Conservation (phyloP, 2,113 vertebrate species). For the Albula glossodonta region DNA sequence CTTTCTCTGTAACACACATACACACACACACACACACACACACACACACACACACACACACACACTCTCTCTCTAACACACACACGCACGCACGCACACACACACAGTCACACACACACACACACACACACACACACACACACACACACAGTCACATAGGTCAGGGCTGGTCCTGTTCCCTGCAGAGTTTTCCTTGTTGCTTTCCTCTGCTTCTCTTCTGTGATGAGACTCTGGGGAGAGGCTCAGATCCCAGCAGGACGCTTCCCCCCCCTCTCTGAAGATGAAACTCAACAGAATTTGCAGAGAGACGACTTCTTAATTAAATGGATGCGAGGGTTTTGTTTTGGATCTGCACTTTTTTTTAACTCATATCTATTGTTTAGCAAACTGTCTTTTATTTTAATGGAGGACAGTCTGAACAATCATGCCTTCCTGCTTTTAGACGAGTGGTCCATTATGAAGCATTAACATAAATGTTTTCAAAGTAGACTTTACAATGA, state of each 20-base stretch:
- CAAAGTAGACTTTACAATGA: too few relatives aligned
- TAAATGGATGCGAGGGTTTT: background rate
- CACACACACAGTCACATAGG: slow-evolving; percentile 18
- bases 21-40: too few relatives aligned
- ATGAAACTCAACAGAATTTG: slow-evolving; percentile 20
- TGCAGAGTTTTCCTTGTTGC: slow-evolving; percentile 52
- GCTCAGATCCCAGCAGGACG: slow-evolving; percentile 48
- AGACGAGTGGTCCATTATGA: too few relatives aligned
- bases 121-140: too few relatives aligned
- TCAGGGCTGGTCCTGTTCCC: background rate
- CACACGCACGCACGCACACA: background rate
- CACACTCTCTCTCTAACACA: too few relatives aligned
- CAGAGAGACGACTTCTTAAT: too few relatives aligned
- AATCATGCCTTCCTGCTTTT: too few relatives aligned
- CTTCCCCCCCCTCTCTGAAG: slow-evolving; percentile 35
- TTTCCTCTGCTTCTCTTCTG: slow-evolving; percentile 43
- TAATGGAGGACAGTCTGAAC: too few relatives aligned
- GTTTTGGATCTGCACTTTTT: background rate
- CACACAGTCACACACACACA: slow-evolving; percentile 9
- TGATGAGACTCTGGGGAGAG: slow-evolving; percentile 54
- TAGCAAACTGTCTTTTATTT: too few relatives aligned
- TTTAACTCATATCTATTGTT: background rate
- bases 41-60: too few relatives aligned
- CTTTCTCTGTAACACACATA: too few relatives aligned
- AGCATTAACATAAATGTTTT: too few relatives aligned